These are phyloP conservation scores for Andinoacara biseriatus DNA, from an alignment of 2,113 vertebrate species.

Conservation along the genomic window DNA sequence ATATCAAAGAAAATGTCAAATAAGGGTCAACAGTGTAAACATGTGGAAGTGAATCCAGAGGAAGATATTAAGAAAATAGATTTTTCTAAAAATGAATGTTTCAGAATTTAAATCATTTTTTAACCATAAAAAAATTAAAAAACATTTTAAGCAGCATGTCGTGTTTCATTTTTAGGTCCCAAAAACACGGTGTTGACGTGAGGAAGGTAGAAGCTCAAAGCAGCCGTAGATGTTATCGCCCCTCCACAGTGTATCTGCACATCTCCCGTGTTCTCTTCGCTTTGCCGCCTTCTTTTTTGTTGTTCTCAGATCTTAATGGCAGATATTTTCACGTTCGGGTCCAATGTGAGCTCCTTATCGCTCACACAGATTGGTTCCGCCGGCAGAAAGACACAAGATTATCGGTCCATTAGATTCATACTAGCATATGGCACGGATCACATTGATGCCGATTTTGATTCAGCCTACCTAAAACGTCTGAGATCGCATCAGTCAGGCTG, in stretches of 20 bases:
- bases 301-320: constrained; percentile 61
- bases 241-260: constrained; percentile 40
- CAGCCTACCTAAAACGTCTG: constrained; percentile 36
- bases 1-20: constrained; percentile 76
- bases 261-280: constrained; percentile 51
- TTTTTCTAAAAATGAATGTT: background rate
- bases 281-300: constrained; percentile 40
- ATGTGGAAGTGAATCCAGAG: constrained; percentile 5
- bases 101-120: background rate
- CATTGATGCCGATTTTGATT: constrained; percentile 52
- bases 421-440: constrained; percentile 43
- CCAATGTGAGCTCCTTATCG: constrained; percentile 87
- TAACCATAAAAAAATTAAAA: background rate
- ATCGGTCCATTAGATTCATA: constrained; percentile 70
- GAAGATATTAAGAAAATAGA: background rate
- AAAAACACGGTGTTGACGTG: background rate
- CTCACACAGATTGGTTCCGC: constrained; percentile 86
- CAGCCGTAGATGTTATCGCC: constrained; percentile 62
- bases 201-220: constrained; percentile 42
- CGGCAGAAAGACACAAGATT: constrained; percentile 81
- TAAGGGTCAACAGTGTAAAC: constrained; percentile 71
- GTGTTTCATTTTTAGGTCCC: background rate
- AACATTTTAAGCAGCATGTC: background rate
- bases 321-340: constrained; percentile 61
- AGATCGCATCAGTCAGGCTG: constrained; percentile 57